phyloP scores from a whole-genome alignment of 2,113 vertebrate species.

The Centropus bengalensis region DNA sequence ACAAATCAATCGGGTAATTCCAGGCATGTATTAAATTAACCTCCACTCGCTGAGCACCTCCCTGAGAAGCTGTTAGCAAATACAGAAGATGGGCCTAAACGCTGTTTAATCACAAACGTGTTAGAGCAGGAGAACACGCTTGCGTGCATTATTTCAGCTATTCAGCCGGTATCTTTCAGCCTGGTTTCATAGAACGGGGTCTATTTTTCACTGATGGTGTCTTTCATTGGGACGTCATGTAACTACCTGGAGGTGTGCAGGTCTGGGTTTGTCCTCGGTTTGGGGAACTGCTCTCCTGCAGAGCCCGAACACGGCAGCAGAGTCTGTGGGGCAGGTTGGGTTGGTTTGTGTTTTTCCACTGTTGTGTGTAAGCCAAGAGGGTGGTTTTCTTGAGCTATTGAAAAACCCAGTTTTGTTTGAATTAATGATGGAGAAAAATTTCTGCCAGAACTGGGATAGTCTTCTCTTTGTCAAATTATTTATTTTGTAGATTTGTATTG shows the following conservation, averaged over 20 bases:
- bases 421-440: background rate
- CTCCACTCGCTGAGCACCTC: background rate
- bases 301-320: background rate
- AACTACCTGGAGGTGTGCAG: background rate
- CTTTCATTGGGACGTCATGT: background rate
- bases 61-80: background rate
- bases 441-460: background rate
- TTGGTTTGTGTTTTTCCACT: background rate
- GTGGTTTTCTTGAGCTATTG: background rate
- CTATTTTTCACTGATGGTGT: background rate
- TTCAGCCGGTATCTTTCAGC: background rate
- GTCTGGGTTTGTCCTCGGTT: background rate
- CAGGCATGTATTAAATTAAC: background rate
- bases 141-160: background rate
- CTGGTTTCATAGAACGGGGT: background rate
- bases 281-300: background rate
- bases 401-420: background rate
- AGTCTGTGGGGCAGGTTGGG: background rate
- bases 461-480: background rate
- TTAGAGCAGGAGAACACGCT: background rate
- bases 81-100: background rate
- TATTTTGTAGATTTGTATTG: background rate
- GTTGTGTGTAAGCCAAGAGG: background rate
- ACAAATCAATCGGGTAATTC: background rate
- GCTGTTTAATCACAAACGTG: background rate